Base-by-base conservation (phyloP, 2,797 vertebrate species). In the Crenichthys baileyi region DNA sequence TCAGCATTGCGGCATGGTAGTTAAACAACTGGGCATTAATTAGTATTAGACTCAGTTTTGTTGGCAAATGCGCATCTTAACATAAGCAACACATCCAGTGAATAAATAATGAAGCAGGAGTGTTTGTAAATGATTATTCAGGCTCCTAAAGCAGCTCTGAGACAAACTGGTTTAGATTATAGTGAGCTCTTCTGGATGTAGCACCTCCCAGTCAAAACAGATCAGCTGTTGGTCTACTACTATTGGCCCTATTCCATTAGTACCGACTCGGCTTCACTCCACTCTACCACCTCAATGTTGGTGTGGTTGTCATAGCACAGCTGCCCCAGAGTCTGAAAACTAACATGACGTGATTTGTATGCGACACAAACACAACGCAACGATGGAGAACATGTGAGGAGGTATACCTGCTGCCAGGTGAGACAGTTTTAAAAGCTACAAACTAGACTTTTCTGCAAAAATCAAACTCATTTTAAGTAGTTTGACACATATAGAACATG, bases 11-110 rank as follows among this genome's bases (percentile, higher is more conserved):
- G 39, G 51, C 29, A 53, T 50, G 78, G 79, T 46, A 18, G 68
- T 51, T 72, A 76, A 50, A 73, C 51, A 61, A 53, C 75, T 41
- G 2, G 20, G 20, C n/a, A 44, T 50, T 68, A 83, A 87, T 90
- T 81, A 79, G 90, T 77, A 85, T 75, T 48, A 79, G 79, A 85
- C 9, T 56, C 39, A n/a, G 63, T 68, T 68, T 26, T 51, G 48
- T 29, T 44, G 13, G 63, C 13, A 53, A 55, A 81, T 79, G 79
- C 76, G 70, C 83, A 70, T n/a, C 50, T 78, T 53, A 65, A 36
- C 82, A 71, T 75, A 73, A 87, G 77, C 67, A 82, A 80, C 60
- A 26, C 70, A 67, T 86, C 87, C 56, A 83, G 75, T 76, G 65
- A 76, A 82, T 73, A 36, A 86, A 78, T 76, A 81, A 81, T 79